These are phyloP conservation scores for Ageneiosus marmoratus DNA, from an alignment of 2,113 vertebrate species.

Conservation along the genomic window DNA sequence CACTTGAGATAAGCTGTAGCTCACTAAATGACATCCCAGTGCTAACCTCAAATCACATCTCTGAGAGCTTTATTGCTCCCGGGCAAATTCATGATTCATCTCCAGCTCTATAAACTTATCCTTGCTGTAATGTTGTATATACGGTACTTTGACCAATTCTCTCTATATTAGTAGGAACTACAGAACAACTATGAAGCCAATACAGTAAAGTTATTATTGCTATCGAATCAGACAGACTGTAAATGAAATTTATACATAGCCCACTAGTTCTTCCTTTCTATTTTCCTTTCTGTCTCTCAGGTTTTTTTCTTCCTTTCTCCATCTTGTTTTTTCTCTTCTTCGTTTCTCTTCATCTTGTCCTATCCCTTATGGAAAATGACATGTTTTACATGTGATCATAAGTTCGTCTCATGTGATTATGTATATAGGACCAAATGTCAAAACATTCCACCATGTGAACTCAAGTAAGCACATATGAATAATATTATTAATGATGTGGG, in stretches of 20 bases:
- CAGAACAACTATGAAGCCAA: neutral
- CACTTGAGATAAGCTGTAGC: neutral
- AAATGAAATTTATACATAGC: no score
- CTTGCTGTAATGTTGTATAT: neutral
- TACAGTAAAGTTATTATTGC: no score
- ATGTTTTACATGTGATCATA: neutral
- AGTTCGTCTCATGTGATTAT: neutral
- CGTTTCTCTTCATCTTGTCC: neutral
- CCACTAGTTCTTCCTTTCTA: no score
- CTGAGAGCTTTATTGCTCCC: neutral
- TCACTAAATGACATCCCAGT: neutral
- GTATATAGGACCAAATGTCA: neutral
- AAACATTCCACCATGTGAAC: neutral
- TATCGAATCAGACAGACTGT: no score
- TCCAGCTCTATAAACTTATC: neutral
- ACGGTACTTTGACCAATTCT: neutral
- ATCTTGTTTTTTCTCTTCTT: no score
- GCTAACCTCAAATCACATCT: neutral
- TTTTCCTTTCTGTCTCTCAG: no score
- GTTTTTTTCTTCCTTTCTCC: no score
- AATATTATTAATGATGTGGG: neutral
- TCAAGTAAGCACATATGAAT: neutral
- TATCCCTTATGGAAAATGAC: neutral
- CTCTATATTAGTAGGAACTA: neutral
- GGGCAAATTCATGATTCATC: neutral